A percentile compares a stretch with the other conserved stretches of the same genome.
Evolutionary conservation across 2,113 vertebrate genomes (phyloP).

Genomic region (Rhynchopsitta pachyrhyncha): DNA sequence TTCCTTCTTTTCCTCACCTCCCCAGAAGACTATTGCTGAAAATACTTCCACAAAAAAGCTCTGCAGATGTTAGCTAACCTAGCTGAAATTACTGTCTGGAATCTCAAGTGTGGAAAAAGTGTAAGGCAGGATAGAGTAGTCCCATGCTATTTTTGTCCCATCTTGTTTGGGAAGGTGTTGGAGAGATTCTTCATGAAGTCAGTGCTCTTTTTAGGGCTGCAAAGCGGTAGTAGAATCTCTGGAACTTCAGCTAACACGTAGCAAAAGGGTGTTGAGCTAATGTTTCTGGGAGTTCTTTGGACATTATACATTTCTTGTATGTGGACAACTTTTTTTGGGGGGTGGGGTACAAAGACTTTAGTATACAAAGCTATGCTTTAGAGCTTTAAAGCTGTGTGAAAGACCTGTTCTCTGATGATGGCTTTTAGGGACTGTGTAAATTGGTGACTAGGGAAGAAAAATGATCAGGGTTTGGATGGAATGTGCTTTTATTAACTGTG

Average conservation of each 20-base stretch:
- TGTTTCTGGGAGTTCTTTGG: constrained; percentile 21
- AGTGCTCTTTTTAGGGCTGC: constrained; percentile 39
- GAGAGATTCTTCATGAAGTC: constrained; percentile 29
- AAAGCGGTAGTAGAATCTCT: constrained; percentile 24
- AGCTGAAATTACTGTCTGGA: constrained; percentile 28
- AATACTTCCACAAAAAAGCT: neutral
- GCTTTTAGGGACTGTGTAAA: neutral
- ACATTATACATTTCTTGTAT: constrained; percentile 18
- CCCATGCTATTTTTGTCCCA: constrained; percentile 54
- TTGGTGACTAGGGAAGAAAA: neutral
- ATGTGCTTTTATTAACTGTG: neutral
- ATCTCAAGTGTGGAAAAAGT: constrained; percentile 47
- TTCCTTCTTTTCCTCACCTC: neutral
- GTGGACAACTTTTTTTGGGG: neutral
- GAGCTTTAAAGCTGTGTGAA: neutral
- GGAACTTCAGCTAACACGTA: constrained; percentile 37
- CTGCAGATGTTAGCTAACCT: neutral
- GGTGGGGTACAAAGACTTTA: neutral
- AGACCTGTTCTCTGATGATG: neutral
- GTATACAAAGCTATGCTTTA: neutral
- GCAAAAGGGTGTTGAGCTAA: constrained; percentile 12
- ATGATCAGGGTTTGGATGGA: neutral
- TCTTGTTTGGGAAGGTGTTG: constrained; percentile 58
- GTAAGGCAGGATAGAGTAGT: neutral
- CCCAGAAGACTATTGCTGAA: neutral